phyloP scores from a whole-genome alignment of 1,140 invertebrate genomes.

The Platyura marginata region DNA sequence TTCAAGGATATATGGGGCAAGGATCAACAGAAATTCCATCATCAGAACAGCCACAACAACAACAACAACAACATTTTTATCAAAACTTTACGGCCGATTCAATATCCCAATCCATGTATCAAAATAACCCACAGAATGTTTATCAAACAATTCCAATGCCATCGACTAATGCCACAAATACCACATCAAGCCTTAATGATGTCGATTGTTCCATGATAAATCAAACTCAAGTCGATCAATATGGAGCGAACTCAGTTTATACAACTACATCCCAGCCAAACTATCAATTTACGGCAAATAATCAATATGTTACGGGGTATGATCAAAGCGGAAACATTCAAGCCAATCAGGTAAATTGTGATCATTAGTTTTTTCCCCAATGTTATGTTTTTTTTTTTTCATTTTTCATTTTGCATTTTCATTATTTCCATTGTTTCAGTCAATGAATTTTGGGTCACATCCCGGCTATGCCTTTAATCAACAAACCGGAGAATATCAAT shows the following conservation, averaged over 20 bases:
- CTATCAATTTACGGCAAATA: constrained; percentile 5
- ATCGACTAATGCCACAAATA: no score
- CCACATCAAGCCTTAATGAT: no score
- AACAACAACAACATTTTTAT: constrained; percentile 1
- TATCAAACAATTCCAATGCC: no score
- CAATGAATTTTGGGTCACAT: constrained; percentile 6
- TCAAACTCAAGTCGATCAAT: no score
- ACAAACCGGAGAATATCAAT: constrained; percentile 17
- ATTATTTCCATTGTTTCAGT: no score
- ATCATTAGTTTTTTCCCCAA: no score
- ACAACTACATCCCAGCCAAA: neutral
- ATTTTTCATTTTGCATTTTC: no score
- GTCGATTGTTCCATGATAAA: no score
- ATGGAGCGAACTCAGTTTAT: neutral
- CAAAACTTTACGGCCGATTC: neutral
- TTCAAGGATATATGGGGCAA: no score
- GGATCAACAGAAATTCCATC: no score
- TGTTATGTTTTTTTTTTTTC: no score
- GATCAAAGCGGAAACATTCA: neutral
- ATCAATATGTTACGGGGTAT: neutral
- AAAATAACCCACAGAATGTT: neutral
- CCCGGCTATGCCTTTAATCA: constrained; percentile 22
- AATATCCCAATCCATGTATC: neutral
- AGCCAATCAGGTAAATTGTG: neutral
- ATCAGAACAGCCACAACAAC: constrained; percentile 4